Evolutionary conservation across 2,797 vertebrate species (phyloP).

Genomic region (Craterocephalus amniculus): DNA sequence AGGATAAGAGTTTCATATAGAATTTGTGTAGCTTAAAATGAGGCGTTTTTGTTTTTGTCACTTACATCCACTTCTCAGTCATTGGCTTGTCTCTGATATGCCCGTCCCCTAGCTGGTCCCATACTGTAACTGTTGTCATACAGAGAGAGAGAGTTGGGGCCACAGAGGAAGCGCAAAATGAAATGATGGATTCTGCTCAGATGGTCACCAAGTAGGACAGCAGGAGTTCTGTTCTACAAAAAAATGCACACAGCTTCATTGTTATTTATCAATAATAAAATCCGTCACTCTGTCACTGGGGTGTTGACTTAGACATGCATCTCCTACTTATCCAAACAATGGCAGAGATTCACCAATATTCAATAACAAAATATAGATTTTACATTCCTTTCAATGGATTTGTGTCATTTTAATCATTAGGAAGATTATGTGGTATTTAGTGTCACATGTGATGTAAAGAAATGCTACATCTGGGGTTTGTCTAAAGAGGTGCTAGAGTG

Average conservation of each 20-base stretch:
- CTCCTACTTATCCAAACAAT: conserved; percentile 25
- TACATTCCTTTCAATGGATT: background rate
- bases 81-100: background rate
- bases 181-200: conserved; percentile 73
- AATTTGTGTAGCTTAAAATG: background rate
- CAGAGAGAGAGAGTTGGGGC: conserved; percentile 51
- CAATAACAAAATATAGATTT: conserved; percentile 7
- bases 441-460: conserved; percentile 2
- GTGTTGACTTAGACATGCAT: conserved; percentile 14
- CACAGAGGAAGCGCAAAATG: conserved; percentile 38
- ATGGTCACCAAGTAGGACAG: conserved; percentile 60
- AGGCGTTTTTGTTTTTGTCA: background rate
- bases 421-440: conserved; percentile 15
- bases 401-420: conserved; percentile 11
- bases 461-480: conserved; percentile 5
- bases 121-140: conserved; percentile 43
- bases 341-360: conserved; percentile 19
- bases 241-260: conserved; percentile 30
- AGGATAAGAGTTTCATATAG: no score
- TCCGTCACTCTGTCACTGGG: background rate
- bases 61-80: background rate
- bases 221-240: conserved; percentile 62
- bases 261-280: conserved; percentile 32
- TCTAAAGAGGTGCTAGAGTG: conserved; percentile 6
- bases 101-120: conserved; percentile 13